Percentiles rank a stretch among this genome's conserved stretches.
Evolutionary conservation across 2,113 vertebrate species (phyloP).

Genomic region (Martes martes): DNA sequence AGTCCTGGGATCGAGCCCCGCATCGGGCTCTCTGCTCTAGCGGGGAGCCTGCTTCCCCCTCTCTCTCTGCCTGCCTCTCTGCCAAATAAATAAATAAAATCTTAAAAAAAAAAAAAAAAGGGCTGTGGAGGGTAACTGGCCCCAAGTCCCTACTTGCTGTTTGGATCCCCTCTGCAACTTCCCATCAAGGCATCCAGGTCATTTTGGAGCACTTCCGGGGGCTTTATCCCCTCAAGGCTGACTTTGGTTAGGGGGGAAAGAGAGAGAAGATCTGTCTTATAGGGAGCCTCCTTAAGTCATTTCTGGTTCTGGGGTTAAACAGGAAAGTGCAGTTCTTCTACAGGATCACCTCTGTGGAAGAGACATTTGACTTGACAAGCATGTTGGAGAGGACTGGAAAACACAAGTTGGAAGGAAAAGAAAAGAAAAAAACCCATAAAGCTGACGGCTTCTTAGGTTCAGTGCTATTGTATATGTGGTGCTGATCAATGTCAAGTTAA

Average conservation of each 20-base stretch:
- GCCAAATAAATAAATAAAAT: no score
- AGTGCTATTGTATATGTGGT: neutral
- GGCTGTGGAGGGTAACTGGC: fast-evolving
- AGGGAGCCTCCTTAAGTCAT: neutral
- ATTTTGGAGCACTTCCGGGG: fast-evolving
- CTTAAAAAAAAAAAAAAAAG: neutral
- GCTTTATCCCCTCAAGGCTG: neutral
- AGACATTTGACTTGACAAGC: neutral
- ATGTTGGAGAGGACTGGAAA: neutral
- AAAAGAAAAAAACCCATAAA: neutral
- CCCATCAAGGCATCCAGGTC: neutral
- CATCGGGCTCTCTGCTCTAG: no score
- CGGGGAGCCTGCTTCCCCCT: no score
- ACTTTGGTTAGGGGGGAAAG: neutral
- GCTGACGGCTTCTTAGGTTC: neutral
- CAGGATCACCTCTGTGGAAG: neutral
- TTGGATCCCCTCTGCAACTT: neutral
- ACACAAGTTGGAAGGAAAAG: neutral
- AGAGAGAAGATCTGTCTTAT: neutral
- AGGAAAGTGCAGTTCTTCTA: neutral
- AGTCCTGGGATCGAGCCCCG: no score
- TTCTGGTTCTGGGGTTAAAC: neutral
- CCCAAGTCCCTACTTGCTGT: neutral
- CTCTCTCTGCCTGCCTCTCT: no score
- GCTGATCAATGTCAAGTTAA: neutral